phyloP scores from a whole-genome alignment of 2,888 invertebrate species.

The Mythimna vitellina region DNA sequence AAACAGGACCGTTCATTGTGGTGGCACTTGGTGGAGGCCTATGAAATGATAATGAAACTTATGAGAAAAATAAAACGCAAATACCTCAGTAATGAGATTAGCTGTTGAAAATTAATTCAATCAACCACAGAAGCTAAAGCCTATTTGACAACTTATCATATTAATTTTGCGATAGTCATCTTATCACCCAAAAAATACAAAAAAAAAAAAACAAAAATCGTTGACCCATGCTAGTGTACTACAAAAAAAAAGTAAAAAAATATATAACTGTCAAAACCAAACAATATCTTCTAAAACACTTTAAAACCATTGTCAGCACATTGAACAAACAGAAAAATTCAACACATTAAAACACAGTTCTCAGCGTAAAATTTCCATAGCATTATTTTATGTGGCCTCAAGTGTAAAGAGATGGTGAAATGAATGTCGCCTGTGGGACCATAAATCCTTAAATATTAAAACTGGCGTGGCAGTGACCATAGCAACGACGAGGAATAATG shows the following conservation, averaged over 20 bases:
- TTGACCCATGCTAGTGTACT: no score
- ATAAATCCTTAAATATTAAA: conserved; percentile 88
- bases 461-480: conserved; percentile 79
- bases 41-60: no score
- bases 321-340: conserved; percentile 35
- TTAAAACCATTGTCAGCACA: conserved; percentile 1
- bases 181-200: no score
- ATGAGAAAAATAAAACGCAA: no score
- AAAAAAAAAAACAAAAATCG: no score
- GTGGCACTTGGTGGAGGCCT: no score
- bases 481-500: conserved; percentile 73
- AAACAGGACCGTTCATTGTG: no score
- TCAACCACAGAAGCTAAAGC: no score
- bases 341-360: conserved; percentile 64
- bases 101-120: no score
- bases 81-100: no score
- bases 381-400: conserved; percentile 70
- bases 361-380: conserved; percentile 50
- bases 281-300: conserved; percentile 5
- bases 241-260: not conserved
- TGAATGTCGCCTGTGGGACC: conserved; percentile 84
- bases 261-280: not conserved
- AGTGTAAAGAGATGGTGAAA: conserved; percentile 79
- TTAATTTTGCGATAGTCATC: no score
- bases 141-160: no score